These are phyloP conservation scores for Gymnarchus niloticus DNA, from an alignment of 2,113 vertebrate species.

Conservation along the genomic window DNA sequence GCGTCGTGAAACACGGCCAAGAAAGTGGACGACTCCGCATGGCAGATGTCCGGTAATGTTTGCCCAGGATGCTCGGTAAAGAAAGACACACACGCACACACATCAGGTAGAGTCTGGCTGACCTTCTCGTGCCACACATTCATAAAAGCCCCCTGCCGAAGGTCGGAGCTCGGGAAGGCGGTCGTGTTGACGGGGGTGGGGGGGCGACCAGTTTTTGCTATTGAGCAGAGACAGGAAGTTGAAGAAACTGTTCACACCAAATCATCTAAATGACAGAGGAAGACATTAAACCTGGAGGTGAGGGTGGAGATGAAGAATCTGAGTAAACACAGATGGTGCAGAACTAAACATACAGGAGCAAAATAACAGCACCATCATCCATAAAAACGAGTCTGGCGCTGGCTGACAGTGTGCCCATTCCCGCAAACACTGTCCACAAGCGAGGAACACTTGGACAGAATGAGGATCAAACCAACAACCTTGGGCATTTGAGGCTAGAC, in stretches of 20 bases:
- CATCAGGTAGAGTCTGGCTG: not conserved
- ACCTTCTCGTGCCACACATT: not conserved
- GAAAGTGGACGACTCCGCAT: not conserved
- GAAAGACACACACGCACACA: not conserved
- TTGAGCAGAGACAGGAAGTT: not conserved
- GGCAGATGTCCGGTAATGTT: not conserved
- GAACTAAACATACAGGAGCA: not conserved
- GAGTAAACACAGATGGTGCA: not conserved
- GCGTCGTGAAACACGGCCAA: not conserved
- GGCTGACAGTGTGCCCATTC: not conserved
- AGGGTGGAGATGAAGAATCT: not conserved
- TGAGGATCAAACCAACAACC: not conserved
- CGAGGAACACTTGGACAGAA: not conserved
- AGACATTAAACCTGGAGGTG: not conserved
- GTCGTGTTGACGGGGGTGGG: not conserved
- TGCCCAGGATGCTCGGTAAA: not conserved
- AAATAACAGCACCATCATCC: not conserved
- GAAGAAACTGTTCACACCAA: too few relatives aligned
- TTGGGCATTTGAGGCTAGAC: not conserved
- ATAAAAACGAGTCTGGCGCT: not conserved
- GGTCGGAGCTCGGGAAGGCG: not conserved
- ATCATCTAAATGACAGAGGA: not conserved
- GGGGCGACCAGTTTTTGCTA: not conserved
- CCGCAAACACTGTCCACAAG: not conserved
- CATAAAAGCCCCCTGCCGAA: not conserved